Evolutionary conservation across 2,888 invertebrate species (phyloP).

Genomic region (Frankliniella fusca): DNA sequence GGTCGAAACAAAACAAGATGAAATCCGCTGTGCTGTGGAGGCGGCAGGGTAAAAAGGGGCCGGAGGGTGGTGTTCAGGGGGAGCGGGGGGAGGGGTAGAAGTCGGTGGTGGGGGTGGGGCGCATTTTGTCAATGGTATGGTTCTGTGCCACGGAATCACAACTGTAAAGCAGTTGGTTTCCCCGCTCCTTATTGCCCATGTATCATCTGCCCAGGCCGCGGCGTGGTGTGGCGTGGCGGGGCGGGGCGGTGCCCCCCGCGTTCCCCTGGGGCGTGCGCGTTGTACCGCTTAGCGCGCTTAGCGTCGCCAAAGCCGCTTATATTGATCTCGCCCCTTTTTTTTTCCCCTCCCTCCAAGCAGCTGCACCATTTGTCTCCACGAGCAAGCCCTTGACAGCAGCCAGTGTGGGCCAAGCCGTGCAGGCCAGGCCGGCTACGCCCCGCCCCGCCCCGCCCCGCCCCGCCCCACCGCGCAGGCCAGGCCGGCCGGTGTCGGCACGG

Average conservation of each 20-base stretch:
- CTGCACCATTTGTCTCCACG: constrained; percentile 21
- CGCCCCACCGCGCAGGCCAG: neutral
- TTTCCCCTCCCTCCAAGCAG: neutral
- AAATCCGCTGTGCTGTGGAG: no score
- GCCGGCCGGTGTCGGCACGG: neutral
- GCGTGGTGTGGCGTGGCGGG: neutral
- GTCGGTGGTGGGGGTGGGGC: no score
- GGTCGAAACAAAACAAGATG: no score
- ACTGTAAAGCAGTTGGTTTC: neutral
- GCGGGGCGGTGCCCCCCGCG: neutral
- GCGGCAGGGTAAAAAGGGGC: no score
- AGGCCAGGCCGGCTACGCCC: neutral
- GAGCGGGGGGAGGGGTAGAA: no score
- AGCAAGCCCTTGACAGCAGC: constrained; percentile 13
- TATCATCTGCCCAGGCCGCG: neutral
- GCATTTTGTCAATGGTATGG: no score
- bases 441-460: neutral
- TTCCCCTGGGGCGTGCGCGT: no score
- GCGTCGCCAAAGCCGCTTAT: constrained; percentile 21
- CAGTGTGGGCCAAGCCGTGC: neutral
- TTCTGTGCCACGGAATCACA: neutral
- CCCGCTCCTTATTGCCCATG: neutral
- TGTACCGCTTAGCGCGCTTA: neutral
- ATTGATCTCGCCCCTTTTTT: neutral
- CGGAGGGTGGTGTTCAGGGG: no score